Evolutionary conservation across 1,140 invertebrate species (phyloP), one percentile per base, ranked within the genome.

Genomic region (Latrodectus geometricus): DNA sequence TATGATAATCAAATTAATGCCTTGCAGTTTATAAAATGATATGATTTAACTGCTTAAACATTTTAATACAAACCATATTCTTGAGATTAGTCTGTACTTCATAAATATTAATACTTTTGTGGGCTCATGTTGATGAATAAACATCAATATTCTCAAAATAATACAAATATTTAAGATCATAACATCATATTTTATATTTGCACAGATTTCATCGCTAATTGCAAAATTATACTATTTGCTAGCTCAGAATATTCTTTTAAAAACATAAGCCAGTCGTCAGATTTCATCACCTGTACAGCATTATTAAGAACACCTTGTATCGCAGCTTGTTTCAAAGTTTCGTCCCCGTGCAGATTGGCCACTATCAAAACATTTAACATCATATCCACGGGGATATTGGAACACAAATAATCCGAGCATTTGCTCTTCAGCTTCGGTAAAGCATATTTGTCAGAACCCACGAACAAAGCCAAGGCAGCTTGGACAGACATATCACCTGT

Each of bases 231-330:
- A 56, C 50, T 56, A 35, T 85, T 85, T 0, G 83, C 83, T n/a
- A 85, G n/a, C 49, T 78, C 74, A 8, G 83, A 21, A 50, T 85
- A 77, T 15, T 85, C 74, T 17, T 76, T 76, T 35, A 85, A 74
- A 61, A 85, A 85, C 14, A 20, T 4, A 9, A 85, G 66, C 83
- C 83, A 85, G 35, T 85, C 83, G 5, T 68, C 65, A n/a, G 74
- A 54, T 56, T 72, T 85, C 74, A 85, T 77, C 11, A 85, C 74
- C 12, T 77, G 14, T 1, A 85, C 15, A 11, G 83, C 83, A 70
- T 85, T 85, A 20, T 61, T 66, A 56, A 77, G 74, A 12, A 85
- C 50, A n/a, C 15, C 48, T 61, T 77, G 20, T 9, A 77, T 49
- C 2, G 83, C 74, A 21, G 83, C 83, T 35, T 77, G 17, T 72